These are phyloP conservation scores for Poeciliopsis gracilis DNA, from an alignment of 2,797 vertebrate species.

Conservation along the genomic window DNA sequence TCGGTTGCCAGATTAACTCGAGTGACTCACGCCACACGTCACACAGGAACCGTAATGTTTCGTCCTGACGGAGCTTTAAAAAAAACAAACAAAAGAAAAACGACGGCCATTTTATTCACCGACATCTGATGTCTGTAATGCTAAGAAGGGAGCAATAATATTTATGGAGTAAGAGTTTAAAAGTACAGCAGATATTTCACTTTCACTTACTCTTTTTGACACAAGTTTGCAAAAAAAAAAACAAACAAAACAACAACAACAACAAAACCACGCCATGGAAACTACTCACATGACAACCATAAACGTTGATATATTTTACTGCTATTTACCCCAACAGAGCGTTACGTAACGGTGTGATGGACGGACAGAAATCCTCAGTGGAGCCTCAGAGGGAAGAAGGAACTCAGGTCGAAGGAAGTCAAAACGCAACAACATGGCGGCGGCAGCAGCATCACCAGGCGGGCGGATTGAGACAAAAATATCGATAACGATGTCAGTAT, in stretches of 20 bases:
- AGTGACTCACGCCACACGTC: conserved; percentile 4
- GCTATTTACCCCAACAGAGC: background rate
- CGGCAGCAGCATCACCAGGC: no score
- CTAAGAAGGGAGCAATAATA: conserved; percentile 47
- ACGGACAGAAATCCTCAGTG: background rate
- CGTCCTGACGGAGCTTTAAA: background rate
- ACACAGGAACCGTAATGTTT: background rate
- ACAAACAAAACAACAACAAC: no score
- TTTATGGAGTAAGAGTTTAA: conserved; percentile 39
- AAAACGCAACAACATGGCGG: background rate
- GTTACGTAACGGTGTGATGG: background rate
- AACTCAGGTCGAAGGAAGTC: background rate
- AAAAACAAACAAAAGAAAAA: background rate
- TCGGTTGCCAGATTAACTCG: background rate
- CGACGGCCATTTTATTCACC: conserved; percentile 22
- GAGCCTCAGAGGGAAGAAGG: background rate
- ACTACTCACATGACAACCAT: background rate
- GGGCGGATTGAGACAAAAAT: no score
- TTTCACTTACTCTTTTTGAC: background rate
- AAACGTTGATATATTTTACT: background rate
- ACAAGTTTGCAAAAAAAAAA: background rate
- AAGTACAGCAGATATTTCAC: background rate
- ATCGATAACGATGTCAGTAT: no score
- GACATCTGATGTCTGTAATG: conserved; percentile 59
- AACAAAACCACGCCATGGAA: background rate